phyloP scores from a whole-genome alignment of 2,888 invertebrate species.

The Cerastoderma edule region DNA sequence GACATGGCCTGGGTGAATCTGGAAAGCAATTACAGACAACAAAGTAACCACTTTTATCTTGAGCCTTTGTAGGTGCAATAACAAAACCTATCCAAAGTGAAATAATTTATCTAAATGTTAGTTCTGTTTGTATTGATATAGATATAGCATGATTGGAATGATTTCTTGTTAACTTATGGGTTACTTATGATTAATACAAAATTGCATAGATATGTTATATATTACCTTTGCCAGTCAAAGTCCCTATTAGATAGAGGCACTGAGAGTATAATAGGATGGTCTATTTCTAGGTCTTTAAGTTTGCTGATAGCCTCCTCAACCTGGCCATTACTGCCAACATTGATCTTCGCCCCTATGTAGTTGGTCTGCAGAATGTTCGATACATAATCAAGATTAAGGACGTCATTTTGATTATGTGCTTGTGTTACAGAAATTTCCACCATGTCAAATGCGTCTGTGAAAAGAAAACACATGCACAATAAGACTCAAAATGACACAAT shows the following conservation, averaged over 20 bases:
- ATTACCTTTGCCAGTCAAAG: constrained; percentile 11
- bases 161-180: not conserved
- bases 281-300: not conserved
- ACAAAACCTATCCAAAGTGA: not conserved
- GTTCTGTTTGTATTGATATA: not conserved
- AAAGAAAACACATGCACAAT: not conserved
- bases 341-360: constrained; percentile 16
- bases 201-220: not conserved
- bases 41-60: not conserved
- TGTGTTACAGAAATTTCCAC: not conserved
- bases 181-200: not conserved
- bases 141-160: not conserved
- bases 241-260: not conserved
- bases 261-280: constrained; percentile 6
- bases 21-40: not conserved
- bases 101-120: not conserved
- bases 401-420: not conserved
- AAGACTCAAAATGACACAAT: not conserved
- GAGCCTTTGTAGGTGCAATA: not conserved
- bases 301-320: not conserved
- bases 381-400: not conserved
- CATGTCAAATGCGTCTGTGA: constrained; percentile 9
- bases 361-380: not conserved
- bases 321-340: not conserved
- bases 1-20: not conserved